Evolutionary conservation across 1,140 invertebrate species (phyloP), one percentile per base, ranked within the genome.

Genomic region (Heliconius congener): DNA sequence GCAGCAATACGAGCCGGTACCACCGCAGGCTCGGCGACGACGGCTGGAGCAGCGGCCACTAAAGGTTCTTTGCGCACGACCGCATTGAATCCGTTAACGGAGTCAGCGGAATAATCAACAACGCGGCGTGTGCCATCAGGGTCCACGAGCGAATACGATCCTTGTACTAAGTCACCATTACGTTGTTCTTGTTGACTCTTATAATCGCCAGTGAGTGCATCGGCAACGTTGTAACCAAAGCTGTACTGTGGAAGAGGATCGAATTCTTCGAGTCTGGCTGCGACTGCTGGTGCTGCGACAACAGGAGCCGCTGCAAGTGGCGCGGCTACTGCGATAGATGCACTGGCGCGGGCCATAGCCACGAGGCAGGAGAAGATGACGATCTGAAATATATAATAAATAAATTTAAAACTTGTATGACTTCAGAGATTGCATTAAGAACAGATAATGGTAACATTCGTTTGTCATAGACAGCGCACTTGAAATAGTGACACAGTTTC

Each of bases 1-100:
- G 83, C 84, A 30, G 78, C 77, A 3, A 81, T 55, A 52, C 80
- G 78, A 37, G 85, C 84, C 19, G 77, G 71, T 5, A 79, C 76
- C 16, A 78, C 77, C 2, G 80, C 80, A n/a, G 76, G 77, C 9
- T 75, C 82, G 27, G 91, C 88, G 8, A 91, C 87, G 1, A 91
- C 90, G 19, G 90, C 92, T 8, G 91, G 88, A 1, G 91, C 89
- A 6, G 92, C 88, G 23, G 89, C 91, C 4, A 91, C 88, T 23
- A 93, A 71, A 11, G 93, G 91, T 77, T 94, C 93, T 37, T 91
- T 93, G 39, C 92, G 95, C 23, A 96, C 95, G 11, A 96, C 94
- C 42, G 96, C 96, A 86, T 96, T 96, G 91, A 96, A 96, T 42
- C 95, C 96, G 75, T 96, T 96, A 39, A 96, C 90, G 19, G 96